Base-by-base conservation (phyloP, 2,888 invertebrate species). In the Cotesia congregata region DNA sequence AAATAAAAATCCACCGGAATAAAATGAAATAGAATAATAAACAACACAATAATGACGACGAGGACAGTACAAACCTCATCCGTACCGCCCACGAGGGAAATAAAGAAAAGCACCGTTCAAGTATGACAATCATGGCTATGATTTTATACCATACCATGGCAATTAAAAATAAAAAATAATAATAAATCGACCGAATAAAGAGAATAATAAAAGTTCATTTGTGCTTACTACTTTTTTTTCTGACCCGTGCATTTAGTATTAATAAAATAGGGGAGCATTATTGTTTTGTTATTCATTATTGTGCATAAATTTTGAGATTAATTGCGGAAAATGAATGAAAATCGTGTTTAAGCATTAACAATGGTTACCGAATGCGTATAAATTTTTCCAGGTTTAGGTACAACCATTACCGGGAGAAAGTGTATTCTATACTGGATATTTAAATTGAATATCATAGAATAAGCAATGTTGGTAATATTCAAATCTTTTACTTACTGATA, bases 11-110 rank as follows among this genome's bases (percentile, higher is more conserved):
- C 73, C 73, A 68, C 12, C 30, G 5, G 38, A 71, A 61, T 15
- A 59, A 59, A 65, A 65, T 62, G 75, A 80, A 80, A 78, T 77
- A 76, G 79, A 77, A 68, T 20, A 61, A 67, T 50, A 76, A 80
- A 78, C 77, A 59, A 67, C 61, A 65, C 20, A 75, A 72, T 59
- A 50, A 76, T 40, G 67, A 72, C 17, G 62, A 76, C 61, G 71
- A 69, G 64, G 85, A 87, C 85, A 86, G 87, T 88, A 88, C 88
- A 87, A 89, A 88, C 88, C 88, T 88, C 87, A 88, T 88, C 86
- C 65, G 65, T 12, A 65, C 87, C 86, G 89, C 87, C 50, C 89
- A 88, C 89, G 88, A 83, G 89, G 89, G 89, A 89, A 89, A 89
- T 89, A 88, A 88, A 89, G 88, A 88, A 89, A 88, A 88, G 86